These are phyloP conservation scores for Aphidoletes aphidimyza DNA, from an alignment of 2,888 invertebrate species.

Conservation along the genomic window DNA sequence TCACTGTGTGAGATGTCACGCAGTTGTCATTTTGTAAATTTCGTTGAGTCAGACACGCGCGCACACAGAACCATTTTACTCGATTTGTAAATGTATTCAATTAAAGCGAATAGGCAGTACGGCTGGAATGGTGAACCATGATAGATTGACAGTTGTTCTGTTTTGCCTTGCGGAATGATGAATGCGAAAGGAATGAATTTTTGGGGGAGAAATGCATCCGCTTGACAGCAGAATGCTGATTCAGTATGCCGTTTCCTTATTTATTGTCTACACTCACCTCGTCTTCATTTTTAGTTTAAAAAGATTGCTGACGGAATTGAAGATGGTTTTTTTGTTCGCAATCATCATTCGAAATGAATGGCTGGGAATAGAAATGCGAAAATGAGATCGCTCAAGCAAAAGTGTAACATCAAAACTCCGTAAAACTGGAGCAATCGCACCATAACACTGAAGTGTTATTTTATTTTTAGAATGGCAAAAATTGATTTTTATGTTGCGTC, in stretches of 20 bases:
- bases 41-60: background rate
- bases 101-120: background rate
- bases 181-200: background rate
- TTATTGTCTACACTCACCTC: background rate
- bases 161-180: background rate
- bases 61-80: background rate
- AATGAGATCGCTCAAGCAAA: no score
- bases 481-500: no score
- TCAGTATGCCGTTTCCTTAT: background rate
- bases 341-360: no score
- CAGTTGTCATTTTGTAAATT: background rate
- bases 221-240: background rate
- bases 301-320: no score
- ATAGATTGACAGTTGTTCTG: constrained; percentile 37
- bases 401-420: no score
- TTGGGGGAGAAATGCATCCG: background rate
- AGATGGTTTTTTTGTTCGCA: no score
- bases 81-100: constrained; percentile 22
- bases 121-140: background rate
- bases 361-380: no score
- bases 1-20: background rate
- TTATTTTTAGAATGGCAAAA: no score
- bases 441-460: no score
- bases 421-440: no score
- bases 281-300: no score